phyloP scores from a whole-genome alignment of 1,140 invertebrate species.

The Homalodisca vitripennis region DNA sequence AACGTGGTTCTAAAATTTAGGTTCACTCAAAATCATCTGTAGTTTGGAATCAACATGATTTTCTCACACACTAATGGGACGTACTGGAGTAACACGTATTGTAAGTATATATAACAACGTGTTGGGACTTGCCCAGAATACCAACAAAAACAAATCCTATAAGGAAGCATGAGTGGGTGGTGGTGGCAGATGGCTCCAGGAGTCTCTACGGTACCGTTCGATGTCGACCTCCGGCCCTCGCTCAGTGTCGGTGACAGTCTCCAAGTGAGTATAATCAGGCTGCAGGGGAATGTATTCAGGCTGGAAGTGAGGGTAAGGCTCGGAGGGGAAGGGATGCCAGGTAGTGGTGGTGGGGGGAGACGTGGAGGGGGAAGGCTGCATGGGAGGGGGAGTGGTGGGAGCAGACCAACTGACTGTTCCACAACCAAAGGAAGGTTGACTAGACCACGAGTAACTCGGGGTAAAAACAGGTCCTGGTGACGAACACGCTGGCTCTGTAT shows the following conservation, averaged over 20 bases:
- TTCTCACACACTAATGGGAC: no score
- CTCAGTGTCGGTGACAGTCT: background rate
- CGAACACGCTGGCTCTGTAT: background rate
- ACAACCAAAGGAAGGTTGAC: no score
- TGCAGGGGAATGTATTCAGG: conserved; percentile 13
- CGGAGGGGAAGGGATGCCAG: conserved; percentile 24
- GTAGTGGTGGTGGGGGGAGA: conserved; percentile 4
- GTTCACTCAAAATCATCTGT: no score
- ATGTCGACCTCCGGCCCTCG: background rate
- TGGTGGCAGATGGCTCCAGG: conserved; percentile 16
- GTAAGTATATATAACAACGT: no score
- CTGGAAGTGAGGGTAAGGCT: conserved; percentile 26
- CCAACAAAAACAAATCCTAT: no score
- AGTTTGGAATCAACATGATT: no score
- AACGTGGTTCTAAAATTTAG: no score
- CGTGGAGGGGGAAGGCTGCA: background rate
- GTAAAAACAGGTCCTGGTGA: conserved; percentile 10
- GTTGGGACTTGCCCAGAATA: no score
- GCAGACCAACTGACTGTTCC: conserved; percentile 18
- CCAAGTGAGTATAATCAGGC: no score
- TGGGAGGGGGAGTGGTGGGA: conserved; percentile 9
- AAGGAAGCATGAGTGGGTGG: conserved; percentile 18
- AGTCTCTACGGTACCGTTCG: conserved; percentile 1
- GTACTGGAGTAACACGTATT: no score
- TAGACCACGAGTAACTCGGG: conserved; percentile 17